Base-by-base conservation (phyloP, 2,888 invertebrate genomes). In the Caenorhabditis sp. region DNA sequence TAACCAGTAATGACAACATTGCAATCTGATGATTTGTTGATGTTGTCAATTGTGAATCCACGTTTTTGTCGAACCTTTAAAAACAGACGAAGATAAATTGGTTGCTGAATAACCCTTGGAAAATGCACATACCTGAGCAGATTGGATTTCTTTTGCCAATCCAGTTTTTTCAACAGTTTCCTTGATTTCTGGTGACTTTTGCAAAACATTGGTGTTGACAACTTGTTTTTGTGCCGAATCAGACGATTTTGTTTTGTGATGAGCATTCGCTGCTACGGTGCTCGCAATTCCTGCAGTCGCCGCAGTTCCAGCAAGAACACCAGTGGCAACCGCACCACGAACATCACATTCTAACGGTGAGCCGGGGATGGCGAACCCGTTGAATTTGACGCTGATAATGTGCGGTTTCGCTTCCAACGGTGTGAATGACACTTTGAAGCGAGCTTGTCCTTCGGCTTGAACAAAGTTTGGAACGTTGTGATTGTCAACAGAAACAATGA, bases 401-500 rank as follows among this genome's bases (percentile, higher is more conserved):
- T 97, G 97, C 0, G 93, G 92, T 1, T 94, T 94, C 0, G 95
- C 92, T 89, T 95, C 95, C 37, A 94, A 93, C 0, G 97, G 97
- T 87, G 95, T 95, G 90, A 97, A 97, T 89, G 97, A 96, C 24
- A 94, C 93, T 37, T 79, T 79, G 75, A 97, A 97, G 83, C 94
- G 92, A 0, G 96, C 97, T 88, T 96, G 96, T 51, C 96, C 96
- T 90, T 97, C 96, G 54, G 95, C 82, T 76, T 86, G 85, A 0
- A 97, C 97, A 88, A 95, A 97, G 90, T 97, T 97, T 12, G 97
- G 97, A 19, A 97, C 96, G 89, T 97, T 97, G 86, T 95, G 92
- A 17, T 95, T 95, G 85, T 93, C 94, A 1, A 96, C 95, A 0
- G 96, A 95, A 0, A 97, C 96, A 73, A 97, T 96, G 64, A 97